These are phyloP conservation scores for Epizoanthus illoricatus DNA, from an alignment of 92 coral and sea anemone genomes.

Conservation along the genomic window DNA sequence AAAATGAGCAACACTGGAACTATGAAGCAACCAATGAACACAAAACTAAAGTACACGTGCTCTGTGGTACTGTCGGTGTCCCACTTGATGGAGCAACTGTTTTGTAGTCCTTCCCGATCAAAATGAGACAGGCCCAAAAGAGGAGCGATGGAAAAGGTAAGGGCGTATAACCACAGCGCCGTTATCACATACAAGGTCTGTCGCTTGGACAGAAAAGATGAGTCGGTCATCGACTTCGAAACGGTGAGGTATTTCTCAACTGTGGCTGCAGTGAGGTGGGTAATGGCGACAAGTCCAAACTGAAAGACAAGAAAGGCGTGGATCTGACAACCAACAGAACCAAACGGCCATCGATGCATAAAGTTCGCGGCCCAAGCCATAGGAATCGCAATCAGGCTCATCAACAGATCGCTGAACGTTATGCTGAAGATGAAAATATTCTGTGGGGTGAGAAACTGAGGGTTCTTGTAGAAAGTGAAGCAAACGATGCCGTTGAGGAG, in stretches of 20 bases:
- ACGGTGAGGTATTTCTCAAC: slow-evolving; percentile 68
- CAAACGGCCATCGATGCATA: slow-evolving; percentile 53
- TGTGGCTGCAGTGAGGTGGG: slow-evolving; percentile 59
- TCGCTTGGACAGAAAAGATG: slow-evolving; percentile 40
- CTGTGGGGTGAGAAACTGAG: slow-evolving; percentile 47
- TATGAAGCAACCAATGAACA: slow-evolving; percentile 60
- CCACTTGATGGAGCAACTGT: slow-evolving; percentile 66
- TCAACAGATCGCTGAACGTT: slow-evolving; percentile 49
- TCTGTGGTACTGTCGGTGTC: slow-evolving; percentile 48
- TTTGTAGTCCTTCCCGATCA: slow-evolving; percentile 59
- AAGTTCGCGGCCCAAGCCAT: slow-evolving; percentile 50
- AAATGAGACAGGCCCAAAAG: slow-evolving; percentile 61
- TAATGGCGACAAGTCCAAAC: slow-evolving; percentile 62
- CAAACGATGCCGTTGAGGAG: slow-evolving; percentile 51
- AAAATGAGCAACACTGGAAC: slow-evolving; percentile 21
- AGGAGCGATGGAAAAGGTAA: slow-evolving; percentile 57
- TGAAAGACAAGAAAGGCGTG: slow-evolving; percentile 70
- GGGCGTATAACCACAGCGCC: slow-evolving; percentile 55
- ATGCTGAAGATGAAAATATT: slow-evolving; percentile 57
- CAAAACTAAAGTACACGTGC: slow-evolving; percentile 49
- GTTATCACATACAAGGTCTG: slow-evolving; percentile 42
- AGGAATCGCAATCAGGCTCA: slow-evolving; percentile 58
- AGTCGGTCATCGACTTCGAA: slow-evolving; percentile 42
- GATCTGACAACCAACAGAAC: slow-evolving; percentile 49
- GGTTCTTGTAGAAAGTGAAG: slow-evolving; percentile 43